A percentile compares a stretch with the other conserved stretches of the same genome.
These are phyloP conservation scores for Tachina grossa DNA, from an alignment of 2,888 invertebrate species.

Conservation along the genomic window DNA sequence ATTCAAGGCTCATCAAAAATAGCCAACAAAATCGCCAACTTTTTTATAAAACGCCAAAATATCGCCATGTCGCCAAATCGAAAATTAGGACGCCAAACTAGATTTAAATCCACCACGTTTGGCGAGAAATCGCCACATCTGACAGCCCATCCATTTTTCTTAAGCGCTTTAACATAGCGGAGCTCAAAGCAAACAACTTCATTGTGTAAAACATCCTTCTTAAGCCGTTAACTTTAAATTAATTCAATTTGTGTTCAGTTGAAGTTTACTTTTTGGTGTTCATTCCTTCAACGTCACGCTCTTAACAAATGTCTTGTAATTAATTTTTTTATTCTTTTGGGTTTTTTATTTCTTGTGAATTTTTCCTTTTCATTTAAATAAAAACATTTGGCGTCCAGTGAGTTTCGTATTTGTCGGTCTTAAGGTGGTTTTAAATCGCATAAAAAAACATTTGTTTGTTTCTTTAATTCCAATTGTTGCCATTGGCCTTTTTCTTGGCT, in stretches of 20 bases:
- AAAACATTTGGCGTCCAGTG: slow-evolving; percentile 56
- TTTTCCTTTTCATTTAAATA: slow-evolving; percentile 19
- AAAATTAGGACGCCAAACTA: no score
- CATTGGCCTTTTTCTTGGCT: slow-evolving; percentile 44
- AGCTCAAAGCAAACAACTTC: slow-evolving; percentile 45
- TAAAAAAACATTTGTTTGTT: slow-evolving; percentile 29
- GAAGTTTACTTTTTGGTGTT: slow-evolving; percentile 53
- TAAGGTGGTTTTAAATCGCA: slow-evolving; percentile 33
- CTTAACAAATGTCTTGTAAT: slow-evolving; percentile 74
- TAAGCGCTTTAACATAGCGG: background rate
- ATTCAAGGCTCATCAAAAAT: no score
- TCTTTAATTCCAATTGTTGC: slow-evolving; percentile 36
- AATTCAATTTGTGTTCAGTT: slow-evolving; percentile 69
- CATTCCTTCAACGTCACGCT: slow-evolving; percentile 49
- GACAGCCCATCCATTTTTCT: background rate
- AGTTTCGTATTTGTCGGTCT: slow-evolving; percentile 21
- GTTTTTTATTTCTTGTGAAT: slow-evolving; percentile 22
- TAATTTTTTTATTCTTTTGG: slow-evolving; percentile 71
- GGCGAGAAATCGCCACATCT: no score
- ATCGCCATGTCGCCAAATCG: no score
- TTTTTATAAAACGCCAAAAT: no score
- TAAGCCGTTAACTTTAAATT: slow-evolving; percentile 69
- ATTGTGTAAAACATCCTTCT: slow-evolving; percentile 65
- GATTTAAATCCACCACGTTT: no score
- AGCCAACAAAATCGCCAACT: no score